These are phyloP conservation scores for Dreissena polymorpha DNA, from an alignment of 1,140 invertebrate species.

Conservation along the genomic window DNA sequence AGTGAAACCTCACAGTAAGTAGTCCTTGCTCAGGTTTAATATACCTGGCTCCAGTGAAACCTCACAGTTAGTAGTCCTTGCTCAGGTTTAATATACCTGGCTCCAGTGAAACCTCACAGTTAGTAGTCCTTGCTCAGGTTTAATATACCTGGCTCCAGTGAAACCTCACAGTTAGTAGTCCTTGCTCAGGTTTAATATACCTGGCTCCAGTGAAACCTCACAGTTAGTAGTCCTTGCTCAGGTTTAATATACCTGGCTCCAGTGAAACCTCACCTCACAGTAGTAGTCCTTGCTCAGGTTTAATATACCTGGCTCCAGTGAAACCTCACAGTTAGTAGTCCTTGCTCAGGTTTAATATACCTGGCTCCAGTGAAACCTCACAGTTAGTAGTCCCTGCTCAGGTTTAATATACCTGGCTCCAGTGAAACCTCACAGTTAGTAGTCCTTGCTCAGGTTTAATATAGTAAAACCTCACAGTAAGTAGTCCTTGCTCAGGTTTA, in stretches of 20 bases:
- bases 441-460: too few species aligned
- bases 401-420: slow-evolving; percentile 68
- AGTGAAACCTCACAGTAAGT: slow-evolving; percentile 77
- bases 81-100: too few species aligned
- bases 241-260: slow-evolving; percentile 68
- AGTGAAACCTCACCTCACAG: slow-evolving; percentile 77
- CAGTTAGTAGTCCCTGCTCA: slow-evolving; percentile 77
- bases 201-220: slow-evolving; percentile 72
- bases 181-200: too few species aligned
- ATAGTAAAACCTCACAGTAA: slow-evolving; percentile 76
- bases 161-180: slow-evolving; percentile 76
- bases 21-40: too few species aligned
- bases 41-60: slow-evolving; percentile 74
- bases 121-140: too few species aligned
- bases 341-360: too few species aligned
- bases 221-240: slow-evolving; percentile 77
- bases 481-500: too few species aligned
- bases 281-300: too few species aligned
- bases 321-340: slow-evolving; percentile 76
- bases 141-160: slow-evolving; percentile 70
- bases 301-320: slow-evolving; percentile 70
- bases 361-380: slow-evolving; percentile 72
- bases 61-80: slow-evolving; percentile 75
- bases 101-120: slow-evolving; percentile 76
- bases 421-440: slow-evolving; percentile 77